Conservation (phyloP, 2,113 vertebrate species). For the Mesitornis unicolor region DNA sequence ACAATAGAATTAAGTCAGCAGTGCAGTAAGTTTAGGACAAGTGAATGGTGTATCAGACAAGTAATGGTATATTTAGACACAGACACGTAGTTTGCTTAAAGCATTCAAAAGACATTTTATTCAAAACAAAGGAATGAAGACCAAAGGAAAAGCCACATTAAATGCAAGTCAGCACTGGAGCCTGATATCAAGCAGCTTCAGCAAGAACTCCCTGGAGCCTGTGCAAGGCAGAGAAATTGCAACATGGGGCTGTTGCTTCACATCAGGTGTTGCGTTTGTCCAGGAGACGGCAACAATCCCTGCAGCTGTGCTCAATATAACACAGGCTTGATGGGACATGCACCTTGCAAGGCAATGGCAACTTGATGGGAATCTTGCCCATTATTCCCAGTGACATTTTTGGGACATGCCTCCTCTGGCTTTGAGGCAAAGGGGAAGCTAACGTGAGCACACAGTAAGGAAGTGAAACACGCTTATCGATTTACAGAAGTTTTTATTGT, state of each 20-base stretch:
- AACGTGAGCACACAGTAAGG: accelerated
- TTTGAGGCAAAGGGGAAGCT: neutral
- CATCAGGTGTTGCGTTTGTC: neutral
- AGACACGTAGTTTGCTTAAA: neutral
- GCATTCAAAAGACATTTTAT: no score
- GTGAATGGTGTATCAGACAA: no score
- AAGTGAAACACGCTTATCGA: accelerated
- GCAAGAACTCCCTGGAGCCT: neutral
- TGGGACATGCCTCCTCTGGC: neutral
- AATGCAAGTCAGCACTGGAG: neutral
- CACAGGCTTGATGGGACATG: neutral
- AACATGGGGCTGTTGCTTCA: neutral
- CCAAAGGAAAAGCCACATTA: accelerated
- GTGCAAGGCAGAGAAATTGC: neutral
- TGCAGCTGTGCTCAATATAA: neutral
- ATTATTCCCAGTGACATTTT: neutral
- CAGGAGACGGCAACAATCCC: no score
- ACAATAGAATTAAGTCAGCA: neutral
- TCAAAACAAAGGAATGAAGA: neutral
- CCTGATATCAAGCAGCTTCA: neutral
- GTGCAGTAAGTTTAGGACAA: neutral
- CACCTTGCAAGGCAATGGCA: accelerated
- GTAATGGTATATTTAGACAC: accelerated
- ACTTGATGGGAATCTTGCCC: neutral
- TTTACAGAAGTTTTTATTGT: slow-evolving; percentile 64